Evolutionary conservation across 2,797 vertebrate species (phyloP).

Genomic region (Darevskia nairensis): DNA sequence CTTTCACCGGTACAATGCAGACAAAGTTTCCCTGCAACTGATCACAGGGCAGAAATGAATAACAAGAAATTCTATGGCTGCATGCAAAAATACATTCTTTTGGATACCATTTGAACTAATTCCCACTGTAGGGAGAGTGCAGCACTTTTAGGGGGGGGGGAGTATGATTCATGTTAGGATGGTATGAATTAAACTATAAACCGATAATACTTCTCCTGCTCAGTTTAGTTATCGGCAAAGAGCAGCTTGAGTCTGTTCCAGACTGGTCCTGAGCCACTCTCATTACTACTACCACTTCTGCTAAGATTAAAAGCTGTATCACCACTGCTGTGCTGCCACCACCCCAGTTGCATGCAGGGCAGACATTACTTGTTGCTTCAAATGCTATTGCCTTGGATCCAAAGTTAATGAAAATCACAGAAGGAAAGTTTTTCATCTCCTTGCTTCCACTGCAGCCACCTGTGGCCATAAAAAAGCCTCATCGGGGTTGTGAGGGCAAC

Average conservation of each 20-base stretch:
- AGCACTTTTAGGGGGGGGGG: background rate
- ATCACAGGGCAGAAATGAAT: background rate
- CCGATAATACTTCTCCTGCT: background rate
- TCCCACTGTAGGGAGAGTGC: background rate
- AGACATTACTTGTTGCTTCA: too few species aligned
- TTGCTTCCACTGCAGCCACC: too few species aligned
- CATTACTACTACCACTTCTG: too few species aligned
- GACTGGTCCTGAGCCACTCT: too few species aligned
- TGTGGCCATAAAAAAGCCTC: too few species aligned
- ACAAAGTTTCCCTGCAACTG: background rate
- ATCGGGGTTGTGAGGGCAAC: too few species aligned
- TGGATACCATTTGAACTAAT: background rate
- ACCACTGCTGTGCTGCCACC: too few species aligned
- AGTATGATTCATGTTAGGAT: background rate
- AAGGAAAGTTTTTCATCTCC: too few species aligned
- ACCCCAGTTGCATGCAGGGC: too few species aligned
- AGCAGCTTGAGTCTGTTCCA: background rate
- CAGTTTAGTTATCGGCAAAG: background rate
- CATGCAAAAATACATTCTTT: background rate
- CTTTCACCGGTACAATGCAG: background rate
- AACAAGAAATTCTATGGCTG: background rate
- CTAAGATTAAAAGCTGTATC: too few species aligned
- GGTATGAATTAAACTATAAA: background rate
- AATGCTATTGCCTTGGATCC: too few species aligned
- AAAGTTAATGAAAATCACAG: too few species aligned